Base-by-base conservation (phyloP, 1,140 invertebrate species). In the Pantala flavescens region DNA sequence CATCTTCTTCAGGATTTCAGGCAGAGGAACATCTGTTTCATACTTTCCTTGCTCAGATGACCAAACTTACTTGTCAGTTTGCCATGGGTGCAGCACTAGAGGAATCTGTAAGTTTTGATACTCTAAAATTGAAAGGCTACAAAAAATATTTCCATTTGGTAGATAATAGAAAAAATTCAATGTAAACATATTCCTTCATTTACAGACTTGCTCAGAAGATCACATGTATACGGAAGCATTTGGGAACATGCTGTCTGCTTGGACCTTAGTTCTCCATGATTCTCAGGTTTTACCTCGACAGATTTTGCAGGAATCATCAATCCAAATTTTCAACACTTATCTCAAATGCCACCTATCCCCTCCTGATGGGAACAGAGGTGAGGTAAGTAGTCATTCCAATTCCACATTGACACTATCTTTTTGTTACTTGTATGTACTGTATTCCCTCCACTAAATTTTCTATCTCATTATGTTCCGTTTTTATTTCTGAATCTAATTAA, bases 191-290 rank as follows among this genome's bases (percentile, higher is more conserved):
- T 36, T 36, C 28, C 28, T 36, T 36, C 28, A 36, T 5, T 79
- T 78, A 21, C 75, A 86, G 85, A 77, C 82, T 23, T 82, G 79
- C 77, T 82, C 85, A 74, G 90, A 91, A 76, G 89, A 92, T 78
- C 85, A 85, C 74, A 82, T 90, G 75, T 92, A 90, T 81, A 88
- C 88, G 81, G 93, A 95, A 81, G 90, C 92, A 0, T 88, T 94
- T 78, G 92, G 93, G 77, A 88, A 88, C 76, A 89, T 94, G 79
- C 83, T 96, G n/a, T 89, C 91, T 79, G 88, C 90, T 0, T 96
- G 94, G 94, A 85, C 89, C 70, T 85, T 85, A 42, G 83, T 93
- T 76, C 81, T 90, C 11, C 86, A 86, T 76, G 87, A 90, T 42
- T 79, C 77, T 19, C 80, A 85, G 1, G 80, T 84, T 78, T 87